A percentile compares a stretch with the other conserved stretches of the same genome.
Evolutionary conservation across 1,140 invertebrate species (phyloP).

Genomic region (Latrodectus geometricus): DNA sequence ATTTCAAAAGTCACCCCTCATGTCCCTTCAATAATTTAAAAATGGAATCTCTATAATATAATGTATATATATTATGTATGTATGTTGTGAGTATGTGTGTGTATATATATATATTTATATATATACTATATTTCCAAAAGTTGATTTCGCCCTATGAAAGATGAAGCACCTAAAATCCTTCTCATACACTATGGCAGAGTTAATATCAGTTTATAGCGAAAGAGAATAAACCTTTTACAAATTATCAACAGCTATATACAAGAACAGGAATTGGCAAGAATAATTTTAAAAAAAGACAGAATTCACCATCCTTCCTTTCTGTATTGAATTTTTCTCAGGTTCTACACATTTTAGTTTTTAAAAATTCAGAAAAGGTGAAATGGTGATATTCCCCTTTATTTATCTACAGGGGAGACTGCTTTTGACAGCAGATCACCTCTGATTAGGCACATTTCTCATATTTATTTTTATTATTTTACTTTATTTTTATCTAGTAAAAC

Average conservation of each 20-base stretch:
- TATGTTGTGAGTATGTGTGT: conserved; percentile 4
- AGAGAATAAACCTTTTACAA: conserved; percentile 62
- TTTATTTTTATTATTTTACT: conserved; percentile 8
- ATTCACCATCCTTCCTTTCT: conserved; percentile 60
- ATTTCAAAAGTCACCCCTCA: conserved; percentile 46
- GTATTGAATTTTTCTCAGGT: background rate
- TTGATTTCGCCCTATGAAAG: conserved; percentile 47
- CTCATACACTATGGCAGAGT: conserved; percentile 61
- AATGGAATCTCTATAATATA: conserved; percentile 51
- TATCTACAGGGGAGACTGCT: conserved; percentile 38
- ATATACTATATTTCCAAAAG: conserved; percentile 57
- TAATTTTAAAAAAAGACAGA: conserved; percentile 57
- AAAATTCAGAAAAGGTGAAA: conserved; percentile 60
- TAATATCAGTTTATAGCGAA: conserved; percentile 60
- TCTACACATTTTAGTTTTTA: background rate
- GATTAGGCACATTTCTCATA: conserved; percentile 56
- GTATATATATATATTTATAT: conserved; percentile 50
- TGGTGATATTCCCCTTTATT: conserved; percentile 62
- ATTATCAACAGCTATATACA: conserved; percentile 63
- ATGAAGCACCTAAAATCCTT: conserved; percentile 62
- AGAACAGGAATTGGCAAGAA: conserved; percentile 61
- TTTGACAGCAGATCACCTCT: conserved; percentile 53
- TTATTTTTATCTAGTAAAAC: background rate
- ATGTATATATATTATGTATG: conserved; percentile 54
- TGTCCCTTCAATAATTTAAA: conserved; percentile 44